Evolutionary conservation across 2,888 invertebrate species (phyloP).

Genomic region (Shargacucullia verbasci): DNA sequence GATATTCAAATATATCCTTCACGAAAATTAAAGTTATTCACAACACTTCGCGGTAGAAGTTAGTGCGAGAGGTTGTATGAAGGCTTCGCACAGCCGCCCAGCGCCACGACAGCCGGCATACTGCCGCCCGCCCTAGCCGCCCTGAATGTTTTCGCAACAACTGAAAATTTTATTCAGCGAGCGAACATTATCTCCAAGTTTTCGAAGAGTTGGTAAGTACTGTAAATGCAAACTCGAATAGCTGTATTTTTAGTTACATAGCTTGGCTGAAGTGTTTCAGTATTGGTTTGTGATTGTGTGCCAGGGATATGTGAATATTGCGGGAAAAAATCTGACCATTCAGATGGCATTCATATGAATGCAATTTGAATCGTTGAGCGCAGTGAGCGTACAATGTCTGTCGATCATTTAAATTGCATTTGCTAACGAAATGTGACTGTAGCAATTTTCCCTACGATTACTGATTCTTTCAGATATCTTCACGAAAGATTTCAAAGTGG

Average conservation of each 20-base stretch:
- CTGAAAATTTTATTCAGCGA: slow-evolving; percentile 74
- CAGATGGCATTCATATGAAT: slow-evolving; percentile 6
- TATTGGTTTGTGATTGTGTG: not conserved
- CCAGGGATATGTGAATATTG: not conserved
- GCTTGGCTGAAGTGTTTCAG: slow-evolving; percentile 3
- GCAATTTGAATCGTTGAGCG: slow-evolving; percentile 13
- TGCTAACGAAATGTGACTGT: not conserved
- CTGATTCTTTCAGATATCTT: not conserved
- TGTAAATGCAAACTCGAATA: slow-evolving; percentile 30
- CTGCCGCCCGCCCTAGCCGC: slow-evolving; percentile 76
- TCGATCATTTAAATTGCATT: slow-evolving; percentile 11
- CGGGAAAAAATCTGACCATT: slow-evolving; percentile 4
- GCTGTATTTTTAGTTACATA: slow-evolving; percentile 23
- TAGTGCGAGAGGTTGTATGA: slow-evolving; percentile 36
- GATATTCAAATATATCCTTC: slow-evolving; percentile 19
- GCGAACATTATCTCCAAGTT: slow-evolving; percentile 62
- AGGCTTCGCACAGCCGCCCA: slow-evolving; percentile 73
- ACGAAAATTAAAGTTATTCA: slow-evolving; percentile 47
- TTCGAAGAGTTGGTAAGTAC: slow-evolving; percentile 45
- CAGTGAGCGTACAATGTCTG: not conserved
- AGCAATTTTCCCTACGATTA: not conserved
- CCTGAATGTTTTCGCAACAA: slow-evolving; percentile 64
- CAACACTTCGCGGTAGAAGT: slow-evolving; percentile 54
- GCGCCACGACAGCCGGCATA: slow-evolving; percentile 66
- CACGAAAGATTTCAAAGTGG: not conserved